Percentiles rank a stretch among this genome's conserved stretches.
Conservation (phyloP, 2,888 invertebrate species). For the Notodonta ziczac region DNA sequence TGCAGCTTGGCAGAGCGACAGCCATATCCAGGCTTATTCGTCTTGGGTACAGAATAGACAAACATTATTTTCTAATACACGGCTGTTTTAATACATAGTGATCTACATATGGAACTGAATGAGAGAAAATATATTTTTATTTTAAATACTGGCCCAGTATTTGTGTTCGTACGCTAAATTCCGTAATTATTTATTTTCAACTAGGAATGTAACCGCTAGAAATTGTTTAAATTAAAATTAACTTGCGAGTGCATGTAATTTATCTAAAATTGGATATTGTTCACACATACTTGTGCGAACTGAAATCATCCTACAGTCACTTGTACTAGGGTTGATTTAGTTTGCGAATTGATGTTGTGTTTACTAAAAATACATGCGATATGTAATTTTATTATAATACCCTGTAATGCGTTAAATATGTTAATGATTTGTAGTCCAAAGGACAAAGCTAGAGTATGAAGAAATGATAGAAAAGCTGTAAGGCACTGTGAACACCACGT, state of each 20-base stretch:
- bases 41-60: background rate
- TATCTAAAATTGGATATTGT: background rate
- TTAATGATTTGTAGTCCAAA: too few relatives aligned
- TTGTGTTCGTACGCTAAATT: constrained; percentile 31
- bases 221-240: constrained; percentile 15
- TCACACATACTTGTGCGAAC: too few relatives aligned
- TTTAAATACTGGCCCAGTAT: constrained; percentile 42
- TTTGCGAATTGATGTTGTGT: too few relatives aligned
- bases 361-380: too few relatives aligned
- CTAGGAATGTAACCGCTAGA: constrained; percentile 7
- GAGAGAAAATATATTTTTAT: constrained; percentile 15
- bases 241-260: background rate
- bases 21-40: too few relatives aligned
- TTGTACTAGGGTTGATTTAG: too few relatives aligned
- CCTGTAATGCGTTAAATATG: too few relatives aligned
- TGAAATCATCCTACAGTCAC: too few relatives aligned
- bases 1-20: too few relatives aligned
- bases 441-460: too few relatives aligned
- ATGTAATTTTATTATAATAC: background rate
- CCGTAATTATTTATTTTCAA: constrained; percentile 34
- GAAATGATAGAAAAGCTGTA: too few relatives aligned
- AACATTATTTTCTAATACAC: background rate
- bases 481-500: too few relatives aligned
- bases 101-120: background rate
- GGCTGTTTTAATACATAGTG: background rate